Evolutionary conservation across 2,113 vertebrate genomes (phyloP).

Genomic region (crab-eating macaque (Macaca fascicularis)): DNA sequence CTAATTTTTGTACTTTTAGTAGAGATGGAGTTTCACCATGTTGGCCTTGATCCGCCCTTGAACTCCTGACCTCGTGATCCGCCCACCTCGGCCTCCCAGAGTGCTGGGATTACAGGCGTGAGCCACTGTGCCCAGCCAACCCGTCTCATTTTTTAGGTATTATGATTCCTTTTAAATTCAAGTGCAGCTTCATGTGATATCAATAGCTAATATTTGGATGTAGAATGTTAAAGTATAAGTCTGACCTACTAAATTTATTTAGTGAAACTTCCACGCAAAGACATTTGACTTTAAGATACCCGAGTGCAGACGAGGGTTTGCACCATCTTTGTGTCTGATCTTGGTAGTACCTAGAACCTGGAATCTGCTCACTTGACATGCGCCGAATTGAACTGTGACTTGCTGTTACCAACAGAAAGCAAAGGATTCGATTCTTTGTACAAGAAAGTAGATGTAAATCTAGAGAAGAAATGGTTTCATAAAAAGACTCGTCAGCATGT

Average conservation of each 20-base stretch:
- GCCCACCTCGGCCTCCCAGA: no score
- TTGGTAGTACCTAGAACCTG: accelerated
- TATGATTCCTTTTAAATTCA: background rate
- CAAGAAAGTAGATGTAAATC: no score
- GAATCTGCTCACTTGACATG: no score
- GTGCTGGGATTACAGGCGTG: no score
- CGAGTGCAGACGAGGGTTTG: no score
- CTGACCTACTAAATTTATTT: background rate
- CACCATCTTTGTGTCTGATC: no score
- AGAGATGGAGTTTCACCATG: no score
- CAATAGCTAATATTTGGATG: background rate
- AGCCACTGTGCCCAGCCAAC: no score
- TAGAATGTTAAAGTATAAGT: background rate
- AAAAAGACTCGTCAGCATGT: background rate
- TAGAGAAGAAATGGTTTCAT: background rate
- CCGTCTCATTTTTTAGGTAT: background rate
- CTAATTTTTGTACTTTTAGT: no score
- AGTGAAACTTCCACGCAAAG: background rate
- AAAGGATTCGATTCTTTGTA: background rate
- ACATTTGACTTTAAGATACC: accelerated
- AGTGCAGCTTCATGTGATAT: background rate
- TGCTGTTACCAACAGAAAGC: background rate
- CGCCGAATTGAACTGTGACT: background rate
- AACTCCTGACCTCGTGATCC: no score
- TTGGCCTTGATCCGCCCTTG: no score